Base-by-base conservation (phyloP, 2,797 vertebrate species). In the Micrastur ruficollis region DNA sequence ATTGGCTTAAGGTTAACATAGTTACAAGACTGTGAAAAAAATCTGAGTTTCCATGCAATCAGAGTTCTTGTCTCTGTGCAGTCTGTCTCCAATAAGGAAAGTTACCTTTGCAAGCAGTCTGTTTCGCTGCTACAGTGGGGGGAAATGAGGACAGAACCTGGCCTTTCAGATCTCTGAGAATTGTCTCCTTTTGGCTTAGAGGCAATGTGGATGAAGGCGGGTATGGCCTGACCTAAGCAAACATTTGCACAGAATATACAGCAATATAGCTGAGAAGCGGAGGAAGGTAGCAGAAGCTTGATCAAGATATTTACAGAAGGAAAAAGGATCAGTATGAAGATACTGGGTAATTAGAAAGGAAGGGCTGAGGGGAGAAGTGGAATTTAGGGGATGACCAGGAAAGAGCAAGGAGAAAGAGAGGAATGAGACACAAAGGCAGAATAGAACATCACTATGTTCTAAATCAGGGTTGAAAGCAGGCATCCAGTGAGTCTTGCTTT, bases 11-110 rank as follows among this genome's bases (percentile, higher is more conserved):
- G 67, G 73, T 71, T 74, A 83, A 34, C 5, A 14, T 7, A 62
- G 19, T 21, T 65, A 53, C 8, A 87, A 46, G 36, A 42, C 25
- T 49, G 8, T 32, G 56, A 53, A 61, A 81, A 83, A 71, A 44
- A 25, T n/a, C 12, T 50, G 23, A 52, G 13, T 53, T 82, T 8
- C 19, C 1, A 11, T 0, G 0, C 49, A 70, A 3, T 80, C 34
- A 86, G 49, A 56, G 18, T 46, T 76, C 46, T 89, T 73, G 11
- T 56, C 8, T 81, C 25, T 34, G 3, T 18, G 31, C 1, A 6
- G 17, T n/a, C 40, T 13, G 11, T 38, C 29, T 66, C 23, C 32
- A 42, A 3, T 6, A 55, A 56, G 21, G 14, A 86, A 58, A 47
- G 21, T 14, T 49, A 46, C 32, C 12, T 70, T 62, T 73, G 14